A percentile compares a stretch with the other conserved stretches of the same genome.
Evolutionary conservation across 2,888 invertebrate genomes (phyloP).

Genomic region (Heliconius aoede): DNA sequence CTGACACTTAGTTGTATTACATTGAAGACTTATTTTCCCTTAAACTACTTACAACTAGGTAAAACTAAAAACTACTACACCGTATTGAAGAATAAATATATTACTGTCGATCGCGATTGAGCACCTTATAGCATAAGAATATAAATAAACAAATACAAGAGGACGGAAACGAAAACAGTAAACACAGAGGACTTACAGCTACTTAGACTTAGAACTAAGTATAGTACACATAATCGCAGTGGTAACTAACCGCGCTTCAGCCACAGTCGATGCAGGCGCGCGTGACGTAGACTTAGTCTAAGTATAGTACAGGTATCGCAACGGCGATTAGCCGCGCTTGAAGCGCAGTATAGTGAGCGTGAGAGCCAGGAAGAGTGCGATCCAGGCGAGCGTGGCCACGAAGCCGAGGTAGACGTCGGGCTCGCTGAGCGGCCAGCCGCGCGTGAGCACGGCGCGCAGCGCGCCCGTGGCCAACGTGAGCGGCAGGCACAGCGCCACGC

Average conservation of each 20-base stretch:
- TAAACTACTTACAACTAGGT: slow-evolving; percentile 14
- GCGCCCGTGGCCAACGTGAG: slow-evolving; percentile 96
- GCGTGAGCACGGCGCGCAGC: slow-evolving; percentile 91
- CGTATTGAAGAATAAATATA: slow-evolving; percentile 18
- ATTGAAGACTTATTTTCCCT: not conserved
- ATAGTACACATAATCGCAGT: not conserved
- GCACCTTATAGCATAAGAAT: not conserved
- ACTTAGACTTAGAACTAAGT: not conserved
- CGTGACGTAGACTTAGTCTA: slow-evolving; percentile 80
- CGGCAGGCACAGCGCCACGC: slow-evolving; percentile 92
- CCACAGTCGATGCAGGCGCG: slow-evolving; percentile 92
- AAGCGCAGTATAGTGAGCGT: slow-evolving; percentile 91
- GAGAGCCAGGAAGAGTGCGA: slow-evolving; percentile 90
- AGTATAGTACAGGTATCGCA: not conserved
- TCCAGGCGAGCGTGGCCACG: slow-evolving; percentile 93
- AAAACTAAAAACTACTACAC: slow-evolving; percentile 11
- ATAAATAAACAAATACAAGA: not conserved
- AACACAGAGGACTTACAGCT: not conserved
- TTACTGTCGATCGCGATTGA: not conserved
- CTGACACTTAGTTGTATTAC: slow-evolving; percentile 70
- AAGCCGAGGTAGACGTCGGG: slow-evolving; percentile 94
- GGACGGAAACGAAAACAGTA: not conserved
- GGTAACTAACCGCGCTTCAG: slow-evolving; percentile 89
- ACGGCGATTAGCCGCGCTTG: slow-evolving; percentile 87
- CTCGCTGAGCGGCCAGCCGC: slow-evolving; percentile 93